These are phyloP conservation scores for Carposina sasakii DNA, from an alignment of 1,140 invertebrate genomes.

Conservation along the genomic window DNA sequence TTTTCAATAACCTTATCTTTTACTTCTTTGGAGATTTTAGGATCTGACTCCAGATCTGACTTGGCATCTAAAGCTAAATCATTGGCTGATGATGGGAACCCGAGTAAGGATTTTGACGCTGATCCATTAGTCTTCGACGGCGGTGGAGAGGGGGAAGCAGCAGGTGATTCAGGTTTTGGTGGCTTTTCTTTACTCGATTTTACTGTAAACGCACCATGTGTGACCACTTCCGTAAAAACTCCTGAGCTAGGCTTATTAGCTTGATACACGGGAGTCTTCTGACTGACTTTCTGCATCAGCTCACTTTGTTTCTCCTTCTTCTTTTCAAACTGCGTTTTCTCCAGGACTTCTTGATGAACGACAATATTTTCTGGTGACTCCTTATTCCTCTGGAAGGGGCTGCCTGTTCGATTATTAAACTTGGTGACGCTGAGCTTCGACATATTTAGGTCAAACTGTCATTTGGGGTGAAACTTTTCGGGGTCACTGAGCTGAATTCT, in stretches of 20 bases:
- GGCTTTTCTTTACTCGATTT: slow-evolving; percentile 38
- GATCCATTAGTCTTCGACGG: slow-evolving; percentile 34
- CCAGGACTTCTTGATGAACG: slow-evolving; percentile 44
- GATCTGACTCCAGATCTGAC: slow-evolving; percentile 60
- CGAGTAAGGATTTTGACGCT: slow-evolving; percentile 45
- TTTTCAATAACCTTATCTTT: slow-evolving; percentile 66
- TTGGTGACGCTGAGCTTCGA: slow-evolving; percentile 56
- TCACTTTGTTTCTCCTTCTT: slow-evolving; percentile 58
- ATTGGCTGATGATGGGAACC: slow-evolving; percentile 63
- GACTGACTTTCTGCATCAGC: slow-evolving; percentile 53
- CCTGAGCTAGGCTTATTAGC: slow-evolving; percentile 57
- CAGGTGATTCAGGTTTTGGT: slow-evolving; percentile 29
- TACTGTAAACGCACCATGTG: slow-evolving; percentile 54
- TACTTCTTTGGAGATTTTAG: slow-evolving; percentile 55
- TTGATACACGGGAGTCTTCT: slow-evolving; percentile 59
- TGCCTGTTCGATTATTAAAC: slow-evolving; percentile 55
- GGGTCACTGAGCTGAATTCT: slow-evolving; percentile 42
- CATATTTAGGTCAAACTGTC: slow-evolving; percentile 33
- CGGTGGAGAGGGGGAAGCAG: slow-evolving; percentile 15
- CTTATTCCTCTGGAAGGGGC: slow-evolving; percentile 41
- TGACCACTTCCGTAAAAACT: slow-evolving; percentile 60
- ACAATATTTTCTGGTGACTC: slow-evolving; percentile 25
- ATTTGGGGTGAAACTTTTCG: slow-evolving; percentile 24
- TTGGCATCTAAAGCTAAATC: slow-evolving; percentile 62
- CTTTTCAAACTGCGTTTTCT: slow-evolving; percentile 45